Evolutionary conservation across 92 coral and sea anemone species (phyloP).

Genomic region (Scolanthus callimorphus): DNA sequence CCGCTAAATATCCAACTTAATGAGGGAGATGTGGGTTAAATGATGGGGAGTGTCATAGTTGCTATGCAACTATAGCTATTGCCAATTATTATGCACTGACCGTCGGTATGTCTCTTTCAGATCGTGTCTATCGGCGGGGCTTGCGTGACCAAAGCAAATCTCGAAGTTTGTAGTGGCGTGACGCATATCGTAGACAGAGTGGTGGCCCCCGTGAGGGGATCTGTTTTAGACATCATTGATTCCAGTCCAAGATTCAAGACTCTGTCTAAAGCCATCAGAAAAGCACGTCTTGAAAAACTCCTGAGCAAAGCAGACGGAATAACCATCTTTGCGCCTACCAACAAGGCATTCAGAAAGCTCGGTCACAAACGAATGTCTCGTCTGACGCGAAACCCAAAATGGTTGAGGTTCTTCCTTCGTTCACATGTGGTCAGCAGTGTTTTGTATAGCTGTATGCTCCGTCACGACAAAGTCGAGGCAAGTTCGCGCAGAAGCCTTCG

Average conservation of each 20-base stretch:
- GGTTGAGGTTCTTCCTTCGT: not conserved
- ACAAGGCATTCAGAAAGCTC: not conserved
- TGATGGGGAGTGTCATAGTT: no score
- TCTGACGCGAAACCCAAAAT: not conserved
- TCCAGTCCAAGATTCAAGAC: not conserved
- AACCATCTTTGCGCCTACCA: not conserved
- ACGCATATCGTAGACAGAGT: not conserved
- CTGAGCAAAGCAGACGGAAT: not conserved
- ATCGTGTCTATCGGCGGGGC: not conserved
- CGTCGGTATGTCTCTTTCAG: not conserved
- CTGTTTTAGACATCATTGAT: not conserved
- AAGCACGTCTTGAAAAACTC: not conserved
- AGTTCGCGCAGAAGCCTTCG: not conserved
- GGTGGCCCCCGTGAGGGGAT: not conserved
- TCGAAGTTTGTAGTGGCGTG: not conserved
- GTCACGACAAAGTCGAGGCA: not conserved
- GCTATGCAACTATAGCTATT: no score
- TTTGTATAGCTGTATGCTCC: conserved; percentile 2
- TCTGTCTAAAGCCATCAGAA: not conserved
- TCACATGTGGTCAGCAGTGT: conserved; percentile 6
- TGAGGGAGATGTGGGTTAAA: no score
- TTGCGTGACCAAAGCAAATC: not conserved
- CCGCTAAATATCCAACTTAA: no score
- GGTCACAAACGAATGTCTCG: not conserved
- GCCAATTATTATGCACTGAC: no score